Base-by-base conservation (phyloP, 92 coral and sea anemone genomes). In the Hydrozoanthus gracilis region DNA sequence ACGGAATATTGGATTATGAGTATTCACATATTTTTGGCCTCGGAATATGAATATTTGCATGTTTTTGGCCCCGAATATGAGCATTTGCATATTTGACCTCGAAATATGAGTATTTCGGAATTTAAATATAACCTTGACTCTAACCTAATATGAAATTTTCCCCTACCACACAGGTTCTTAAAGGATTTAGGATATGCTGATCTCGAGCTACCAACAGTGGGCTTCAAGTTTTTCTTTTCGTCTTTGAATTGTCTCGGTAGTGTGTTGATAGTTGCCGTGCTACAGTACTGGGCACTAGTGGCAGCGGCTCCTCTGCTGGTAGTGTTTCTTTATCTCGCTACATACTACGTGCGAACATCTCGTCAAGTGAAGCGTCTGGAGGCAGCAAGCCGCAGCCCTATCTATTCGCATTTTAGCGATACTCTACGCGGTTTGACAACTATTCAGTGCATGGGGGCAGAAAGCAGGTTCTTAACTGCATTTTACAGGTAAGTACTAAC, bases 381-480 rank as follows among this genome's bases (percentile, higher is more conserved):
- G 44, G 85, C 85, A 66, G 85, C 85, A 46, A 80, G 48, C 35
- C 85, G 85, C n/a, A 80, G 85, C 60, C 85, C 85, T 11, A 74
- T 80, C 2, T 80, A 80, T 44, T 80, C 85, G 18, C 73, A 60
- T 10, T 70, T 80, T 50, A 80, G 74, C 69, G 85, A 80, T 46
- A 80, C 85, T 2, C 66, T 80, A 27, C 61, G 14, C 16, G 85
- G 85, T 1, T 48, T 80, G 74, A 80, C 85, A 65, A 80, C 85
- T 6, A 80, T 80, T 80, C 85, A 80, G 56, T 80, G 85, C 66
- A 46, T 80, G 46, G 51, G 39, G 66, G 85, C 85, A 47, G 74
- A 80, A 52, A 61, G 49, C 18, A 80, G 85, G 47, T 35, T 80
- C 15, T 50, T 80, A 35, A 80, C 46, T n/a, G 45, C 74, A 14